phyloP scores from a whole-genome alignment of 2,113 vertebrate species.

The Oncorhynchus mykiss region DNA sequence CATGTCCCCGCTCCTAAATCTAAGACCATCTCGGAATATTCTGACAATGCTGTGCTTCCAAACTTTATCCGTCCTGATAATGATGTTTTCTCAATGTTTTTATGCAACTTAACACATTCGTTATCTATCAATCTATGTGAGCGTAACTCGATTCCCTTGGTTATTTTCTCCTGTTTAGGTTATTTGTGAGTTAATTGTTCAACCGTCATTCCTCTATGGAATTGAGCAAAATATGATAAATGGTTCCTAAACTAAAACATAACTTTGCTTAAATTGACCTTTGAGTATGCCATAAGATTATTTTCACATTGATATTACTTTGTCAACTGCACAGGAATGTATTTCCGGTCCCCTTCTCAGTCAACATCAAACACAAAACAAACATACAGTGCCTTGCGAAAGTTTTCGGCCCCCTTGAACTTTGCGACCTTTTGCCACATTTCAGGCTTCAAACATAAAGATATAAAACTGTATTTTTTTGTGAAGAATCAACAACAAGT shows the following conservation, averaged over 20 bases:
- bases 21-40: constrained; percentile 22
- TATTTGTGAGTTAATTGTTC: constrained; percentile 26
- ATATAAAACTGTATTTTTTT: too few species aligned
- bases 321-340: too few species aligned
- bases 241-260: background rate
- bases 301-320: background rate
- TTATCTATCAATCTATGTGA: constrained; percentile 22
- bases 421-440: too few species aligned
- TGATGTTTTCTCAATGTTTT: constrained; percentile 15
- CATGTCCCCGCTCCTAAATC: constrained; percentile 13
- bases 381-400: too few species aligned
- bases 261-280: background rate
- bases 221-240: constrained; percentile 7
- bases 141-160: constrained; percentile 28
- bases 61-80: constrained; percentile 13
- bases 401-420: too few species aligned
- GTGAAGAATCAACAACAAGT: too few species aligned
- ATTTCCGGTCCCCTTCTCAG: too few species aligned
- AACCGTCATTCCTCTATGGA: constrained; percentile 7
- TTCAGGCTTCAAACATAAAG: too few species aligned
- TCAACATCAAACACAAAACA: background rate
- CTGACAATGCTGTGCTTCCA: constrained; percentile 20
- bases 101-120: constrained; percentile 18
- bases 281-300: too few species aligned
- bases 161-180: background rate